Percentiles rank a stretch among this genome's conserved stretches.
phyloP scores from a whole-genome alignment of 2,888 invertebrate genomes.

The Acanthacorydalis orientalis region DNA sequence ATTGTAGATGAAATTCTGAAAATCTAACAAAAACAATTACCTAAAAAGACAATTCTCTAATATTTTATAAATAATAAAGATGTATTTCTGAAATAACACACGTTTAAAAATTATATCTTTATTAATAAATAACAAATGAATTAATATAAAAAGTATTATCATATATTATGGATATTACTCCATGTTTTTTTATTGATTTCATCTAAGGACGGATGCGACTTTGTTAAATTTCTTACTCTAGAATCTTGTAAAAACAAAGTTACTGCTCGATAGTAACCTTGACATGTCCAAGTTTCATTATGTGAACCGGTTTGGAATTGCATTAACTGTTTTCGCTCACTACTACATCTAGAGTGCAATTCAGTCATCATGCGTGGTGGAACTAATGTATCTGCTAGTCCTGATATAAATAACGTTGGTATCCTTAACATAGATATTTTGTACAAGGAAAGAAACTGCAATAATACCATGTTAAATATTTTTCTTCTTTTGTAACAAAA shows the following conservation, averaged over 20 bases:
- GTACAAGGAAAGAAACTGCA: conserved; percentile 52
- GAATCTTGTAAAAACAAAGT: conserved; percentile 34
- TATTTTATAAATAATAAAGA: no score
- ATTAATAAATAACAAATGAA: background rate
- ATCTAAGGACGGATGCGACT: background rate
- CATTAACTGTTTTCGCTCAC: conserved; percentile 57
- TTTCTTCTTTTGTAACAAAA: no score
- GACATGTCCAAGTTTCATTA: conserved; percentile 87
- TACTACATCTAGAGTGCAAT: conserved; percentile 57
- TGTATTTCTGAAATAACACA: background rate
- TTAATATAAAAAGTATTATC: background rate
- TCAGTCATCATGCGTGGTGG: conserved; percentile 82
- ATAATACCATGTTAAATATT: conserved; percentile 16
- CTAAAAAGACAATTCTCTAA: no score
- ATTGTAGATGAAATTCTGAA: no score
- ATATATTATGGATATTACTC: conserved; percentile 3
- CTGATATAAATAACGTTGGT: conserved; percentile 78
- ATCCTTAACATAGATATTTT: conserved; percentile 58
- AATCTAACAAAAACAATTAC: no score
- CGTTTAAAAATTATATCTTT: background rate
- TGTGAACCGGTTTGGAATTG: conserved; percentile 74
- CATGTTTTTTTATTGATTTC: background rate
- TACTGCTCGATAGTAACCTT: conserved; percentile 52
- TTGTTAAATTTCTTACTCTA: conserved; percentile 13
- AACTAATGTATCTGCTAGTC: conserved; percentile 70